phyloP scores from a whole-genome alignment of 30 jellyfish, hydroid and myxozoan species.

The Catostylus mosaicus region DNA sequence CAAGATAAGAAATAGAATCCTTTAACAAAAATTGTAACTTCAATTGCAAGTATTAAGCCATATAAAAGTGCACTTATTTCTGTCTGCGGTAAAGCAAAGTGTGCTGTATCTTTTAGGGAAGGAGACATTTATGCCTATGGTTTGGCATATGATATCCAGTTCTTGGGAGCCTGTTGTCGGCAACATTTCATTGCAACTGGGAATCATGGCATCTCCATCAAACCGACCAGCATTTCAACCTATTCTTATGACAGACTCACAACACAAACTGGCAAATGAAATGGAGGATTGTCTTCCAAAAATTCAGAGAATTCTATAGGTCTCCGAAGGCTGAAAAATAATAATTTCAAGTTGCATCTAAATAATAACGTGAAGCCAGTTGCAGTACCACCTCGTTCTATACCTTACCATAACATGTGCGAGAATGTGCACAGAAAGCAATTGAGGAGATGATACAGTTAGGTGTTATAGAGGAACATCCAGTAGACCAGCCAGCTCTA shows the following conservation, averaged over 20 bases:
- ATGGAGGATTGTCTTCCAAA: background rate
- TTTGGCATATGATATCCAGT: background rate
- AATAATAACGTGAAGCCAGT: background rate
- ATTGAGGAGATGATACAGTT: background rate
- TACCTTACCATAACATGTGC: background rate
- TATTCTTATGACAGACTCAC: background rate
- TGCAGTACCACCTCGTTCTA: background rate
- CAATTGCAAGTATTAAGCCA: background rate
- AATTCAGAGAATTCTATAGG: background rate
- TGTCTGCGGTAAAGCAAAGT: background rate
- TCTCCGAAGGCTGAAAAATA: background rate
- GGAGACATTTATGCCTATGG: background rate
- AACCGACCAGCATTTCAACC: background rate
- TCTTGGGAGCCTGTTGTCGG: background rate
- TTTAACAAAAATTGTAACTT: background rate
- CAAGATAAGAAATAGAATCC: background rate
- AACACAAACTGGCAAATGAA: background rate
- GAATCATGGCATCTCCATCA: background rate
- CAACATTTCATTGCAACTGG: background rate
- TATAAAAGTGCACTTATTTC: background rate
- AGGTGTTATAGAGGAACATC: background rate
- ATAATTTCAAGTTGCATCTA: background rate
- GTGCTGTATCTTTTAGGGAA: background rate
- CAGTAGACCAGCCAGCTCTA: background rate
- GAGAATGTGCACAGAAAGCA: background rate